Conservation (phyloP, 2,888 invertebrate species). For the Deroplatys truncata region DNA sequence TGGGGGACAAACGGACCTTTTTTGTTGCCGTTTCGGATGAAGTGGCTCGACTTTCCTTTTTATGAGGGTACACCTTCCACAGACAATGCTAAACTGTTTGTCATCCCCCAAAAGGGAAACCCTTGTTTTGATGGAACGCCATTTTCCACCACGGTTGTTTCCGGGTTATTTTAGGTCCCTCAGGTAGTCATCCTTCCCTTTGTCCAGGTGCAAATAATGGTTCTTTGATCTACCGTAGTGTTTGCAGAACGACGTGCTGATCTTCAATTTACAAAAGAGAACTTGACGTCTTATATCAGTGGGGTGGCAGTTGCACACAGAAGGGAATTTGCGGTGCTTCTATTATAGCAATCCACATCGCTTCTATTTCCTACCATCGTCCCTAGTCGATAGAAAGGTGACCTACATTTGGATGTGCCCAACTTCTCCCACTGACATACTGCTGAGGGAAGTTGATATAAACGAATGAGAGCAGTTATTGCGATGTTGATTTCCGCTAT, state of each 20-base stretch:
- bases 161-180: not conserved
- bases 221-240: not conserved
- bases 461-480: no score
- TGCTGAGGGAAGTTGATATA: no score
- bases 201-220: not conserved
- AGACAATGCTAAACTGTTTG: not conserved
- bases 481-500: no score
- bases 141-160: not conserved
- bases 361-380: no score
- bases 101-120: not conserved
- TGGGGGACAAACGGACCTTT: not conserved
- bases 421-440: no score
- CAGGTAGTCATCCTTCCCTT: not conserved
- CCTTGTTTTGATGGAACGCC: not conserved
- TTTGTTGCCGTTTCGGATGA: not conserved
- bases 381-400: no score
- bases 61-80: not conserved
- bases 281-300: no score
- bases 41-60: constrained; percentile 18
- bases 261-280: no score
- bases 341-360: no score
- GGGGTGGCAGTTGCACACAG: no score
- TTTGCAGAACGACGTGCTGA: not conserved
- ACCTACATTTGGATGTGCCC: no score
- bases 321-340: no score